Percentiles rank a stretch among this genome's conserved stretches.
Evolutionary conservation across 2,888 invertebrate genomes (phyloP).

Genomic region (Anoplius nigerrimus): DNA sequence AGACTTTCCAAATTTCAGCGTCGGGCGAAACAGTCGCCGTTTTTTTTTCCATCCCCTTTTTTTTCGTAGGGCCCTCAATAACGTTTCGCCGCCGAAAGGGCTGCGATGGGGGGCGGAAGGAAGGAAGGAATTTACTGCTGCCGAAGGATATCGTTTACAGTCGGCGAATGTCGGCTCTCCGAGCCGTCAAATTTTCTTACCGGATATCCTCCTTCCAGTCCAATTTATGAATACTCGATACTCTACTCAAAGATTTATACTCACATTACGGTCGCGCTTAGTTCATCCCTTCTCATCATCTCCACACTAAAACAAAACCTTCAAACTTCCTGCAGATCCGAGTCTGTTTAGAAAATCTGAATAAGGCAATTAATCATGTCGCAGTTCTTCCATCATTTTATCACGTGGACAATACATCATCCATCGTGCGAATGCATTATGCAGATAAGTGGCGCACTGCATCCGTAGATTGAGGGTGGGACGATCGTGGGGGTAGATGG

Average conservation of each 20-base stretch:
- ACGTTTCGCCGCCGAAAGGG: slow-evolving; percentile 29
- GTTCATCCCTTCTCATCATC: too few species aligned
- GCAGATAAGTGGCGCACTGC: background rate
- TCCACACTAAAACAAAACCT: too few species aligned
- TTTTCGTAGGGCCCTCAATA: background rate
- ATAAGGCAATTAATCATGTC: too few species aligned
- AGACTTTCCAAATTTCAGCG: slow-evolving; percentile 31
- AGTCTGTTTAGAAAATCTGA: too few species aligned
- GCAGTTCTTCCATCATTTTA: too few species aligned
- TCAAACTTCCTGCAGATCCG: too few species aligned
- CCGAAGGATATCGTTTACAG: slow-evolving; percentile 1
- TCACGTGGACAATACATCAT: background rate
- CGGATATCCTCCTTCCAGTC: too few species aligned
- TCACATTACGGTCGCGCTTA: too few species aligned
- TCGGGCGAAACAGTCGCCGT: slow-evolving; percentile 15
- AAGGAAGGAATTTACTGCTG: slow-evolving; percentile 26
- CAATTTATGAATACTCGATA: too few species aligned
- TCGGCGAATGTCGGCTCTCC: background rate
- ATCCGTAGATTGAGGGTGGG: background rate
- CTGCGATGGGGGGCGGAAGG: slow-evolving; percentile 13
- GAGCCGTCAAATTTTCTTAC: too few species aligned
- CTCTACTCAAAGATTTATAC: too few species aligned
- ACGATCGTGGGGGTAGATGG: background rate
- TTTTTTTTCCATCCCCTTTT: slow-evolving; percentile 19
- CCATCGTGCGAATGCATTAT: slow-evolving; percentile 25